Evolutionary conservation across 2,113 vertebrate species (phyloP).

Genomic region (Phrynosoma blainvillii): DNA sequence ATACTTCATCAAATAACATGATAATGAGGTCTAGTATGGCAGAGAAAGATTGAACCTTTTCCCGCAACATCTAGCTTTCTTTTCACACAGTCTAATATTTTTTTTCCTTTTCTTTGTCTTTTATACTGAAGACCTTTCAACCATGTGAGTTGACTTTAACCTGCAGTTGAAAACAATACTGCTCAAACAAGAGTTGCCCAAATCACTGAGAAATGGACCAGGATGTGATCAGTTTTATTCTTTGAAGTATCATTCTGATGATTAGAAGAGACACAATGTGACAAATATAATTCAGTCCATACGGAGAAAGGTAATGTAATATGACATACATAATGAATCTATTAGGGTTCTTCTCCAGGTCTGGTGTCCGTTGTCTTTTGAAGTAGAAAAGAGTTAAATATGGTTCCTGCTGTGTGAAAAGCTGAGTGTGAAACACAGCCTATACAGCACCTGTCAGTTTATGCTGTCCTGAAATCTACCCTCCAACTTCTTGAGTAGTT

Average conservation of each 20-base stretch:
- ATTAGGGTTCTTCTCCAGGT: background rate
- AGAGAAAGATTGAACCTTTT: background rate
- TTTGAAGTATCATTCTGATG: slow-evolving; percentile 2
- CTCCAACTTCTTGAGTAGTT: background rate
- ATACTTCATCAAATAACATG: too few relatives aligned
- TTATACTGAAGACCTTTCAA: background rate
- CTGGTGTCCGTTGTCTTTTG: background rate
- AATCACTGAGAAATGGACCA: background rate
- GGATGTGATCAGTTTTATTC: background rate
- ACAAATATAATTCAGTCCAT: slow-evolving; percentile 9
- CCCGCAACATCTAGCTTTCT: background rate
- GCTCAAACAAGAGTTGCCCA: too few relatives aligned
- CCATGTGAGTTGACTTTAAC: background rate
- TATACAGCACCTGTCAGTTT: accelerated
- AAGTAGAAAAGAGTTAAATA: background rate
- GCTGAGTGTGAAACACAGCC: accelerated
- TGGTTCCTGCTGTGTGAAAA: background rate
- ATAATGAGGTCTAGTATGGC: background rate
- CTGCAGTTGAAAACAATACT: too few relatives aligned
- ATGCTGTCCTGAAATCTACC: background rate
- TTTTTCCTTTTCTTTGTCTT: background rate
- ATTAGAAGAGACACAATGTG: background rate
- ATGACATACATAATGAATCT: background rate
- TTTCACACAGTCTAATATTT: too few relatives aligned
- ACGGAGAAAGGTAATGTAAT: background rate